Base-by-base conservation (phyloP, 2,113 vertebrate species). In the Chitala chitala region DNA sequence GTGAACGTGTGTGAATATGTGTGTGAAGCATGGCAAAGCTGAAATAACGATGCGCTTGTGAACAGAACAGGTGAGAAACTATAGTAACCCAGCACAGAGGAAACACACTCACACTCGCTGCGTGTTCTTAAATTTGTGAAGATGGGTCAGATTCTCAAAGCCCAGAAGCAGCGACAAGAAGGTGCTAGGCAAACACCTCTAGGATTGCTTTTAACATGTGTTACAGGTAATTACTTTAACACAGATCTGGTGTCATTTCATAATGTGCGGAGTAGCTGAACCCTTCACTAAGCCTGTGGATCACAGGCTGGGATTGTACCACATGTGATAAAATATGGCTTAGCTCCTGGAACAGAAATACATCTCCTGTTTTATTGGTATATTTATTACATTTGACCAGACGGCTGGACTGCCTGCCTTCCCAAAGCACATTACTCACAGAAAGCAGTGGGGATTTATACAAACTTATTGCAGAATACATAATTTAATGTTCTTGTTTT, bases 401-500 rank as follows among this genome's bases (percentile, higher is more conserved):
- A 51, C 26, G 5, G 26, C 48, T 33, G 48, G 44, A 69, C 48
- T 51, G 29, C 51, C 33, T 46, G 17, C 64, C 40, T 22, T 17
- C 66, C 29, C 66, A 69, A 31, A 51, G 44, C 44, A 72, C 53
- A 56, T 72, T 42, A 42, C 10, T 63, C 42, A 73, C 7, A 20
- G 33, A 7, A 58, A 48, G 50, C 31, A 22, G 20, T 44, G 33
- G 26, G 42, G 24, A 42, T 33, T 61, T 50, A 12, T 61, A 40
- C 40, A 61, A 61, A 59, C 40, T n/a, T 61, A 24, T 71, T 13
- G 40, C 38, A 55, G 56, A 61, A 26, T 53, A 65, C 50, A 65
- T 61, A 61, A 66, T 66, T 65, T 33, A 54, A 66, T 22, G 29
- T 66, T 55, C 64, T 68, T 15, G n/a, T 66, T 75, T 75, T 51